Conservation (phyloP, 1,140 invertebrate species). For the Aphis craccivora region DNA sequence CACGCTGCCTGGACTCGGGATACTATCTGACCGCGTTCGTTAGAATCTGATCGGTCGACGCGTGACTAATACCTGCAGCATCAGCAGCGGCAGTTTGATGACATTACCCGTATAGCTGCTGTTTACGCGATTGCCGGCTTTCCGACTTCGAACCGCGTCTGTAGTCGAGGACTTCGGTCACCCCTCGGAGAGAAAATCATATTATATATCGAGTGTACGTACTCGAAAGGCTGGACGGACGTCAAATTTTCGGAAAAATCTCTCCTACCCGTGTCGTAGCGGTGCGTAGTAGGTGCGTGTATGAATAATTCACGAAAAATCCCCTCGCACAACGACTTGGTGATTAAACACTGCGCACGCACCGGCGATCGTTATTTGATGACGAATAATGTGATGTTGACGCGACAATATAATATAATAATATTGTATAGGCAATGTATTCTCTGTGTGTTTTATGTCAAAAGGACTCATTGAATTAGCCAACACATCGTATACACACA, state of each 20-base stretch:
- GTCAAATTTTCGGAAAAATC: neutral
- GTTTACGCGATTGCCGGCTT: neutral
- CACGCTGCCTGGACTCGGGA: neutral
- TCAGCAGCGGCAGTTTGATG: neutral
- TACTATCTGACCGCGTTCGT: neutral
- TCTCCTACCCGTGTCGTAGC: too few species aligned
- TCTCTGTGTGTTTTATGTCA: neutral
- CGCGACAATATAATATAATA: neutral
- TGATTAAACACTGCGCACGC: neutral
- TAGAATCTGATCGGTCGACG: neutral
- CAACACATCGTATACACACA: neutral
- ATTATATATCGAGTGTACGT: neutral
- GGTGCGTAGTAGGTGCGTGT: neutral
- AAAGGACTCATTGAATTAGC: neutral
- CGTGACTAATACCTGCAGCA: neutral
- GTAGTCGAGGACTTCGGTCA: neutral
- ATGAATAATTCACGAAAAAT: constrained; percentile 6
- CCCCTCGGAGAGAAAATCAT: neutral
- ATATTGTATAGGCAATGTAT: neutral
- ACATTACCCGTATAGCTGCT: neutral
- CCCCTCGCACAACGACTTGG: neutral
- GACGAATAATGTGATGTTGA: neutral
- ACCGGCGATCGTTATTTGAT: neutral
- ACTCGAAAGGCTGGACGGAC: neutral
- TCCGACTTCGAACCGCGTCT: neutral